Base-by-base conservation (phyloP, 2,888 invertebrate species). In the Frankliniella fusca region DNA sequence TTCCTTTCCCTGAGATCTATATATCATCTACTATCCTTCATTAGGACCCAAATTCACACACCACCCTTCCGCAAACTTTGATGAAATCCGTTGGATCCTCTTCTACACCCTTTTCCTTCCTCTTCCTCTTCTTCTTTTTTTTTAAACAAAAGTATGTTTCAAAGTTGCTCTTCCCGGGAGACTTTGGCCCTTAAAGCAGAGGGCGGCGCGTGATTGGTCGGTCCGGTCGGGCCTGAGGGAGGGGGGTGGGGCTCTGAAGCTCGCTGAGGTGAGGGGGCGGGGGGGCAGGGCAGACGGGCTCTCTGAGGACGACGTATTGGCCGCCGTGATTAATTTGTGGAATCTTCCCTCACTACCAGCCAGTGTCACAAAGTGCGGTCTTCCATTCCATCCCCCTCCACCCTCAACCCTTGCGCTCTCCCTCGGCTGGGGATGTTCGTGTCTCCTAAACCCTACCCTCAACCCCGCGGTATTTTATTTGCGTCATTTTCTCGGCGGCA, bases 351-450 rank as follows among this genome's bases (percentile, higher is more conserved):
- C n/a, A n/a, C 23, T n/a, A n/a, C n/a, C n/a, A n/a, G n/a, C 23
- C 23, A 70, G 70, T 70, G 70, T 70, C 70, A 70, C 70, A 70
- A 70, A 70, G 70, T 70, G 70, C 70, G 65, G 54, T 54, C 54
- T 54, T 10, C 54, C 54, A 12, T 12, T 54, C 54, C 54, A 18
- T 54, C 54, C 20, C 20, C 20, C 54, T 54, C 54, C 54, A 2
- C 54, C 54, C 50, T 15, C 50, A 9, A 9, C 50, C 54, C 54
- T 10, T 20, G 3, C 54, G 12, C 54, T 20, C 54, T 54, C 54
- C 10, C 54, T 18, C 54, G n/a, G n/a, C n/a, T n/a, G n/a, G n/a
- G n/a, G n/a, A n/a, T n/a, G n/a, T n/a, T n/a, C n/a, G n/a, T n/a
- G n/a, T n/a, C n/a, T n/a, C n/a, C n/a, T n/a, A n/a, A n/a, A n/a